Conservation (phyloP, 2,888 invertebrate genomes). For the Gymnocheta viridis region DNA sequence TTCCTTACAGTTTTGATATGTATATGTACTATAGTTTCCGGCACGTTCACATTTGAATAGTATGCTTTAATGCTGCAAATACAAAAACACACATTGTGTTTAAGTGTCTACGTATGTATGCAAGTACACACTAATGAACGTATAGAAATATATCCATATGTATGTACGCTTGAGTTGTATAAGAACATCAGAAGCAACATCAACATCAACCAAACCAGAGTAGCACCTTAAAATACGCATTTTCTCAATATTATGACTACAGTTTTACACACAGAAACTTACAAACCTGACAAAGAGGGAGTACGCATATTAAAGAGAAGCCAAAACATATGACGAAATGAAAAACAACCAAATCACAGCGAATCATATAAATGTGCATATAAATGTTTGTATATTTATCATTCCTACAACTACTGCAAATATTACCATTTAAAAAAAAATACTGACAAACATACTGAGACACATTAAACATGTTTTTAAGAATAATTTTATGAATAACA, state of each 20-base stretch:
- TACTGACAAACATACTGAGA: background rate
- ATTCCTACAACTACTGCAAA: background rate
- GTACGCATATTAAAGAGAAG: background rate
- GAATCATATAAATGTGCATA: background rate
- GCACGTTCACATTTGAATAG: slow-evolving; percentile 52
- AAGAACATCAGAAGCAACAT: slow-evolving; percentile 32
- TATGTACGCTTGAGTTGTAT: slow-evolving; percentile 5
- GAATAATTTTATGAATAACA: slow-evolving; percentile 23
- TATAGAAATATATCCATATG: no score
- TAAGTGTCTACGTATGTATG: slow-evolving; percentile 3
- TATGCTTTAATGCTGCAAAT: slow-evolving; percentile 22
- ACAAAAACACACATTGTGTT: background rate
- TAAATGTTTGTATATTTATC: background rate
- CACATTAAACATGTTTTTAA: slow-evolving; percentile 43
- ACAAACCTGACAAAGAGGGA: background rate
- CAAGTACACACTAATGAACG: background rate
- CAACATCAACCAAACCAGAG: slow-evolving; percentile 37
- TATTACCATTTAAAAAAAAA: slow-evolving; percentile 1
- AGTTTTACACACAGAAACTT: background rate
- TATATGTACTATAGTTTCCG: slow-evolving; percentile 58
- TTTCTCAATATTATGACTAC: slow-evolving; percentile 9
- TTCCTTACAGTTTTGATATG: slow-evolving; percentile 60
- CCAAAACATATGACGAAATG: background rate
- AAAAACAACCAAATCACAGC: background rate
- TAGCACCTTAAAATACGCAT: slow-evolving; percentile 63